phyloP scores from a whole-genome alignment of 1,140 invertebrate genomes.

The Orius insidiosus region DNA sequence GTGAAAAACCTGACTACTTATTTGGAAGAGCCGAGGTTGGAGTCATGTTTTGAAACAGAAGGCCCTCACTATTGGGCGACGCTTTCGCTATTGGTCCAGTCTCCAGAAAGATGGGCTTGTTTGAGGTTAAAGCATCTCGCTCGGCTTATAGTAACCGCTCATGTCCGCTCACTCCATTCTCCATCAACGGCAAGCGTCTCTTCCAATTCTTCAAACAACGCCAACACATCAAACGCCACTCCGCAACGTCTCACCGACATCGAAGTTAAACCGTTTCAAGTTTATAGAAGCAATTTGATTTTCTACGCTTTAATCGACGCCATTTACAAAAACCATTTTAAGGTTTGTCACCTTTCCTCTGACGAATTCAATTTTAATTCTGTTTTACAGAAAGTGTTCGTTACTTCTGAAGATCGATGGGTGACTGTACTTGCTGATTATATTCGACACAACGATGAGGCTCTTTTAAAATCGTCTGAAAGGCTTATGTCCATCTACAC shows the following conservation, averaged over 20 bases:
- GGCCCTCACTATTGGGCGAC: conserved; percentile 73
- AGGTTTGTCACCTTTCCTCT: conserved; percentile 39
- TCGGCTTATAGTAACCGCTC: conserved; percentile 58
- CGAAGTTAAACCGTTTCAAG: conserved; percentile 47
- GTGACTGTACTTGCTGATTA: conserved; percentile 74
- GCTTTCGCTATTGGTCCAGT: conserved; percentile 60
- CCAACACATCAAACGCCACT: no score
- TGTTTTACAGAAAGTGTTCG: conserved; percentile 45
- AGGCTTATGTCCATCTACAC: conserved; percentile 62
- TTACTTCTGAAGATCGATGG: conserved; percentile 69
- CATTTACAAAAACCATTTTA: conserved; percentile 57
- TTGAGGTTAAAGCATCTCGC: conserved; percentile 53
- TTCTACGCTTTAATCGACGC: conserved; percentile 68
- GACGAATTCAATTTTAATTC: conserved; percentile 6
- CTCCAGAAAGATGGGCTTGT: conserved; percentile 48
- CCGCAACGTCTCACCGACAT: conserved; percentile 13
- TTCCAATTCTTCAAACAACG: no score
- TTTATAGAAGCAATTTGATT: conserved; percentile 72
- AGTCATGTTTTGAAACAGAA: conserved; percentile 74
- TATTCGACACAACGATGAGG: conserved; percentile 84
- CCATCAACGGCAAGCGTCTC: conserved; percentile 27
- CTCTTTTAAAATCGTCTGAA: conserved; percentile 72
- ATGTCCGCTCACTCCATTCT: conserved; percentile 46
- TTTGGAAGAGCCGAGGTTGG: conserved; percentile 51
- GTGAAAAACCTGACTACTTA: conserved; percentile 51